Conservation (phyloP, 2,797 vertebrate genomes). For the Neopelma chrysocephalum region DNA sequence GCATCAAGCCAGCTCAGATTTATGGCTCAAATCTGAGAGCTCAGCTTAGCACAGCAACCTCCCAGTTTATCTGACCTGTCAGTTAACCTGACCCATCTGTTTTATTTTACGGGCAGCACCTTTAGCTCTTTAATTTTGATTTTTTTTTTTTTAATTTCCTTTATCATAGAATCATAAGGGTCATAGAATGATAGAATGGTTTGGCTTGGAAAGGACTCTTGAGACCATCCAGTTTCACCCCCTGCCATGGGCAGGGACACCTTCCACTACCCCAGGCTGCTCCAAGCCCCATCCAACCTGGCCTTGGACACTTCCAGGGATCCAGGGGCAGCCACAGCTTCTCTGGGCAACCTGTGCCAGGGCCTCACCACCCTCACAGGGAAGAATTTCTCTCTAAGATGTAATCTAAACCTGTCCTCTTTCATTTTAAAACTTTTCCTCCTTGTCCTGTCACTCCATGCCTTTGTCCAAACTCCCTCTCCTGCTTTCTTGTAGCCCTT, state of each 20-base stretch:
- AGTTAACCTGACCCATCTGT: background rate
- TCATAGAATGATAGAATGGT: background rate
- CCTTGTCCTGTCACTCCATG: background rate
- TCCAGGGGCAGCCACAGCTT: background rate
- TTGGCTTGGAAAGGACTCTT: background rate
- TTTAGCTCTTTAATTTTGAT: background rate
- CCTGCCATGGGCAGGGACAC: background rate
- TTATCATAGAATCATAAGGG: background rate
- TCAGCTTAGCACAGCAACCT: background rate
- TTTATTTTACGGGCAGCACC: background rate
- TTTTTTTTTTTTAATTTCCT: background rate
- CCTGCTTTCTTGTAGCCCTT: too few relatives aligned
- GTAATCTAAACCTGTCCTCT: background rate
- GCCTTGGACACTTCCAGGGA: background rate
- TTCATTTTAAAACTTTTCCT: background rate
- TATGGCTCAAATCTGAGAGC: background rate
- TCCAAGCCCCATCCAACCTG: rapidly evolving
- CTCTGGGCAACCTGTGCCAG: background rate
- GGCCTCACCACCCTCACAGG: rapidly evolving
- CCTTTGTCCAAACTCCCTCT: background rate
- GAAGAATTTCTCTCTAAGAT: background rate
- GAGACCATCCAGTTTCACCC: rapidly evolving
- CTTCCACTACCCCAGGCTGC: rapidly evolving
- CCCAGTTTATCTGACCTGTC: background rate
- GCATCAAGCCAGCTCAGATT: background rate